A percentile compares a stretch with the other conserved stretches of the same genome.
These are phyloP conservation scores for Leptobrachium leishanense DNA, from an alignment of 2,113 vertebrate species.

Conservation along the genomic window DNA sequence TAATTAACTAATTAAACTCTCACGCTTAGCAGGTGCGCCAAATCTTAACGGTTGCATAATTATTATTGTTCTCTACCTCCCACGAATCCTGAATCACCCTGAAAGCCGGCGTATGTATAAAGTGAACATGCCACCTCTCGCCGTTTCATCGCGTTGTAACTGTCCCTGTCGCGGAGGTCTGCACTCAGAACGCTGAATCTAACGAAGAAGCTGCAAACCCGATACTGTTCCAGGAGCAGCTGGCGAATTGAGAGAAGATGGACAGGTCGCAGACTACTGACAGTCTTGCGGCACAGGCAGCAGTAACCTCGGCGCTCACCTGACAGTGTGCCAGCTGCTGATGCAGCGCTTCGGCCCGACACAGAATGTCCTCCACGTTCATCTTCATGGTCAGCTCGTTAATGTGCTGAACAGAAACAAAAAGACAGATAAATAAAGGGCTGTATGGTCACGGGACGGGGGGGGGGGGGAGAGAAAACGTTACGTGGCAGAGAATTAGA, in stretches of 20 bases:
- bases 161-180: too few relatives aligned
- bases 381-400: slow-evolving; percentile 90
- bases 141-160: too few relatives aligned
- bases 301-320: slow-evolving; percentile 50
- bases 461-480: too few relatives aligned
- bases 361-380: slow-evolving; percentile 75
- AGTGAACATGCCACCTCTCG: too few relatives aligned
- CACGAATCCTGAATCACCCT: too few relatives aligned
- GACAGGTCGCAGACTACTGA: slow-evolving; percentile 2
- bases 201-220: not conserved
- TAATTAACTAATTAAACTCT: too few relatives aligned
- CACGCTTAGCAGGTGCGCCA: too few relatives aligned
- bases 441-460: not conserved
- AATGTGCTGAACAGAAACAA: slow-evolving; percentile 74
- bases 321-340: slow-evolving; percentile 73
- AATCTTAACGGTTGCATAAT: too few relatives aligned
- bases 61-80: too few relatives aligned
- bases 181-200: not conserved
- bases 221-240: not conserved
- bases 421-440: slow-evolving; percentile 11
- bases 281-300: slow-evolving; percentile 17
- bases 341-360: slow-evolving; percentile 77
- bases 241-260: slow-evolving; percentile 7
- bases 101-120: too few relatives aligned
- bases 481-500: not conserved